Evolutionary conservation across 1,140 invertebrate genomes (phyloP), one percentile per base, ranked within the genome.

Genomic region (Micrasema longulum): DNA sequence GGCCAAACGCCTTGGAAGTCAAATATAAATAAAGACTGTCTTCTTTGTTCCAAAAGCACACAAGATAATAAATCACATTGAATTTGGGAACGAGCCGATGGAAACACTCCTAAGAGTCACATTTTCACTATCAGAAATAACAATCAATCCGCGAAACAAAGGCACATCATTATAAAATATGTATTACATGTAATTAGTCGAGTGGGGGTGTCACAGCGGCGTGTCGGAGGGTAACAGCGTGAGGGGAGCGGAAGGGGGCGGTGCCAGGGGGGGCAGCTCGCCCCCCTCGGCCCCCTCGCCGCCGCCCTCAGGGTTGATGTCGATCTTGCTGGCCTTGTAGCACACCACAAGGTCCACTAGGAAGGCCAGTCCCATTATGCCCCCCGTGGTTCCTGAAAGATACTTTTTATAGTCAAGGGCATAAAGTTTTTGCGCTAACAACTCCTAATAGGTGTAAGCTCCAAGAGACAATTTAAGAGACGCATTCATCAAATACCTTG

Each of bases 341-440:
- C 91, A 95, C 4, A 95, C 93, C 18, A 94, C 85, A 60, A 93
- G 77, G 79, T 96, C 94, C 77, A 95, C 91, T 65, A 94, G 81
- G 79, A 95, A 95, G 31, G 93, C 94, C 47, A 93, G 79, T 70
- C 93, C 85, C 87, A 95, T 90, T n/a, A 95, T 89, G 41, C 88
- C 88, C 45, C 91, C 91, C 0, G 94, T 95, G 31, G 93, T 91
- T 75, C 93, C 93, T 95, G 80, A 12, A 78, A 77, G 75, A 66
- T 50, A 45, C 11, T 14, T 45, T n/a, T n/a, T n/a, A n/a, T n/a
- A n/a, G n/a, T n/a, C n/a, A n/a, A n/a, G n/a, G n/a, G n/a, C n/a
- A n/a, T n/a, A n/a, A n/a, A n/a, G n/a, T n/a, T n/a, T n/a, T n/a
- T n/a, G n/a, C n/a, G n/a, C n/a, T n/a, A n/a, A n/a, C n/a, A n/a